Evolutionary conservation across 2,888 invertebrate genomes (phyloP).

Genomic region (Mimachlamys varia): DNA sequence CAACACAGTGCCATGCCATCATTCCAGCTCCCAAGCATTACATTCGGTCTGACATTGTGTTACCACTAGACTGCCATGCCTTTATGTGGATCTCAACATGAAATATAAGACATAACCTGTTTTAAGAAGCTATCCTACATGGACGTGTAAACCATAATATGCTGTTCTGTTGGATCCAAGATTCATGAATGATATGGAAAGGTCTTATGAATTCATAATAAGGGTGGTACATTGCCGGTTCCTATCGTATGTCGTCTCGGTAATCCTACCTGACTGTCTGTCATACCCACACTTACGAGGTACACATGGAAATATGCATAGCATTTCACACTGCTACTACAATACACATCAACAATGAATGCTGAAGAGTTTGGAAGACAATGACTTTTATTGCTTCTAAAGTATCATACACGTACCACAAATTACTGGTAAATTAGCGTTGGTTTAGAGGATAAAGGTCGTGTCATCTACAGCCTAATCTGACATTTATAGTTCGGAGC

Average conservation of each 20-base stretch:
- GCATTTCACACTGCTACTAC: background rate
- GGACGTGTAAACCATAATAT: too few species aligned
- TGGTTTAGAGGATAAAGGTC: slow-evolving; percentile 19
- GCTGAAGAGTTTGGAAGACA: background rate
- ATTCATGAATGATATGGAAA: background rate
- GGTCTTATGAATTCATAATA: background rate
- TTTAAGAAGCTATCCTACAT: too few species aligned
- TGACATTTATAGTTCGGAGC: background rate
- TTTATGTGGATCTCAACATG: too few species aligned
- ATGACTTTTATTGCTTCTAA: slow-evolving; percentile 21
- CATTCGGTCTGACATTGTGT: too few species aligned
- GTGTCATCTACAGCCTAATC: background rate
- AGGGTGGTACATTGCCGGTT: background rate
- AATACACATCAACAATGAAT: slow-evolving; percentile 9
- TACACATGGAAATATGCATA: background rate
- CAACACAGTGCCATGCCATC: too few species aligned
- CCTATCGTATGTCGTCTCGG: background rate
- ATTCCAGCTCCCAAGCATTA: too few species aligned
- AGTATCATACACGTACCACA: slow-evolving; percentile 27
- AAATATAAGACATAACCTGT: too few species aligned
- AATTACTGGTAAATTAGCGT: slow-evolving; percentile 36
- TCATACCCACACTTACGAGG: background rate
- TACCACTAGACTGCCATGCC: too few species aligned
- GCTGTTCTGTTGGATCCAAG: background rate
- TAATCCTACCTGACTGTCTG: background rate